These are phyloP conservation scores for Astyanax mexicanus DNA, from an alignment of 2,797 vertebrate species.

Conservation along the genomic window DNA sequence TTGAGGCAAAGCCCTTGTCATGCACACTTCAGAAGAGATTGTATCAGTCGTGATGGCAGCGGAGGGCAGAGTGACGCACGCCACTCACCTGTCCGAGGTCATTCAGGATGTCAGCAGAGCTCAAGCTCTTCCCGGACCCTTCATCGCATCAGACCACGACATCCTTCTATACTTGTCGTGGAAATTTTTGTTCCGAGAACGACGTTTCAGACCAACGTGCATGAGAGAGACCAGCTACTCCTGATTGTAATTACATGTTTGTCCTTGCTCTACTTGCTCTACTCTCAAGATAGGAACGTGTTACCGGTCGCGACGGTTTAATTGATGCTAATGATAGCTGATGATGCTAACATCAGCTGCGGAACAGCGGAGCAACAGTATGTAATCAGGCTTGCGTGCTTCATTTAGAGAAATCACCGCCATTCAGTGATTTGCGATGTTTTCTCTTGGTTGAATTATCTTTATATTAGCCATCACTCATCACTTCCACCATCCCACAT, in stretches of 20 bases:
- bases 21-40: conserved; percentile 14
- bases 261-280: no score
- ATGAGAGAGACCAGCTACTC: background rate
- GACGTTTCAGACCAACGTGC: no score
- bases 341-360: background rate
- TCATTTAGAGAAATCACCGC: background rate
- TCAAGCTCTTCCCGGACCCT: conserved; percentile 5
- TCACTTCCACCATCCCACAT: no score
- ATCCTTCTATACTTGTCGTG: background rate
- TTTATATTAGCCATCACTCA: background rate
- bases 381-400: background rate
- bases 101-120: background rate
- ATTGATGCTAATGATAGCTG: background rate
- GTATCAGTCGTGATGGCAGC: conserved; percentile 6
- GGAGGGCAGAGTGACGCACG: conserved; percentile 15
- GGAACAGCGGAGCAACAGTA: no score
- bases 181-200: background rate
- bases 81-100: conserved; percentile 29
- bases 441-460: background rate
- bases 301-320: no score
- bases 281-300: background rate
- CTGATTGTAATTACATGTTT: background rate
- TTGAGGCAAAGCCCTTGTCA: conserved; percentile 15
- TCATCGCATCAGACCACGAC: background rate
- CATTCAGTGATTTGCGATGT: background rate